Percentiles rank a stretch among this genome's conserved stretches.
phyloP scores from a whole-genome alignment of 2,888 invertebrate genomes.

The Tetragonula carbonaria region DNA sequence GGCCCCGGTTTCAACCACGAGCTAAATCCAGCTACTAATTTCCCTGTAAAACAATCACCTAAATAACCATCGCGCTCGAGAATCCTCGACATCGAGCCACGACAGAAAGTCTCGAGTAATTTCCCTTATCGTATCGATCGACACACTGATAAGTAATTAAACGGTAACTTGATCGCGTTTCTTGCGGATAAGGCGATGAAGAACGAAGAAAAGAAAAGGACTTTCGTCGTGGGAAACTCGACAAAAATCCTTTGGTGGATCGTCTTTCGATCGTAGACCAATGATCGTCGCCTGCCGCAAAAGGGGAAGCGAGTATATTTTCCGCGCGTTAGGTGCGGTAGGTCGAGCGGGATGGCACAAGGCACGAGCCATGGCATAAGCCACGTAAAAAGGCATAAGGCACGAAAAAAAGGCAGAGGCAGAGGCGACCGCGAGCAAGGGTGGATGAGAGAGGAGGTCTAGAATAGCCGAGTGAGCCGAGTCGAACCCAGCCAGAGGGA shows the following conservation, averaged over 20 bases:
- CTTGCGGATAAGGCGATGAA: constrained; percentile 59
- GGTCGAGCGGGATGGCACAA: constrained; percentile 44
- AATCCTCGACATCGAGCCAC: neutral
- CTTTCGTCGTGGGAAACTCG: constrained; percentile 51
- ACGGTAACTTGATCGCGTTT: constrained; percentile 23
- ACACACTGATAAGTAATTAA: too few relatives aligned
- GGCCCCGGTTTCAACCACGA: too few relatives aligned
- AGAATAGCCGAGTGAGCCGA: constrained; percentile 69
- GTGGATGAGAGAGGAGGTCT: constrained; percentile 40
- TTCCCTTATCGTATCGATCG: neutral
- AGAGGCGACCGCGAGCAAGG: constrained; percentile 3
- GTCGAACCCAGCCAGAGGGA: constrained; percentile 66
- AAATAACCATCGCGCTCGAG: neutral
- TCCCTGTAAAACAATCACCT: neutral
- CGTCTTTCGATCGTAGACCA: constrained; percentile 63
- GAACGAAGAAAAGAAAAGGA: constrained; percentile 43
- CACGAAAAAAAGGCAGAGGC: constrained; percentile 30
- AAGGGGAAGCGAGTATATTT: constrained; percentile 59
- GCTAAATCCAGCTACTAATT: neutral
- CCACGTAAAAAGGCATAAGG: constrained; percentile 49
- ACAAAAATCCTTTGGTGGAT: constrained; percentile 28
- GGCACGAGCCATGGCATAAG: constrained; percentile 64
- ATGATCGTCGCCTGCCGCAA: constrained; percentile 51
- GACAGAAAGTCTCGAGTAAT: neutral
- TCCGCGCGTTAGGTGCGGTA: constrained; percentile 42